Evolutionary conservation across 2,797 vertebrate genomes (phyloP), one percentile per base, ranked within the genome.

Genomic region (Anguilla obscura): DNA sequence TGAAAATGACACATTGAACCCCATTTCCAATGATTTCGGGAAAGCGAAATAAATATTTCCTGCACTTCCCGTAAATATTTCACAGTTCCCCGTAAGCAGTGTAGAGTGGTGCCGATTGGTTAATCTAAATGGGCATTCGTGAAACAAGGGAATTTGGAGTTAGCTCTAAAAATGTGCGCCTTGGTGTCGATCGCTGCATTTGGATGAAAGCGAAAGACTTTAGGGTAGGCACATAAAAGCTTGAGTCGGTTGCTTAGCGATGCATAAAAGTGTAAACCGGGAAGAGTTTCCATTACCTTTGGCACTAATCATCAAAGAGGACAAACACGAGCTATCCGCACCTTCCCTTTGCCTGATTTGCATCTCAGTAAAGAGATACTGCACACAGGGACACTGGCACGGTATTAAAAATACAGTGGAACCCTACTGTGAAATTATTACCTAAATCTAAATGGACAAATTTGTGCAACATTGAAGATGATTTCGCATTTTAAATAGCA

Each of bases 231-330:
- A 8, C 63, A 1, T 66, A 66, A 66, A 24, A 52, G 52, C 52
- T 52, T 27, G 63, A 66, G 10, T 66, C 63, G n/a, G 63, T 66
- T 66, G 63, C 63, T 66, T n/a, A 66, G n/a, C n/a, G 63, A 66
- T 66, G 63, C 63, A 66, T 66, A 27, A 24, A 66, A 66, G 63
- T n/a, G n/a, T 66, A 66, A 66, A 66, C 63, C n/a, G 63, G 63
- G 63, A 66, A 66, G 63, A 66, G 6, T 27, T 24, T 63, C 58
- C 58, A 63, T 63, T 63, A 63, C 18, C 24, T n/a, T 66, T 66
- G 63, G 63, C 63, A n/a, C 27, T 27, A 4, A n/a, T 66, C 63
- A 66, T 66, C 63, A 66, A 66, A 66, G 63, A 66, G 63, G 63
- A 66, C 63, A 27, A 66, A 27, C 63, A 27, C n/a, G n/a, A 66